A percentile compares a stretch with the other conserved stretches of the same genome.
Conservation (phyloP, 2,113 vertebrate species). For the Microcebus tavaratra region DNA sequence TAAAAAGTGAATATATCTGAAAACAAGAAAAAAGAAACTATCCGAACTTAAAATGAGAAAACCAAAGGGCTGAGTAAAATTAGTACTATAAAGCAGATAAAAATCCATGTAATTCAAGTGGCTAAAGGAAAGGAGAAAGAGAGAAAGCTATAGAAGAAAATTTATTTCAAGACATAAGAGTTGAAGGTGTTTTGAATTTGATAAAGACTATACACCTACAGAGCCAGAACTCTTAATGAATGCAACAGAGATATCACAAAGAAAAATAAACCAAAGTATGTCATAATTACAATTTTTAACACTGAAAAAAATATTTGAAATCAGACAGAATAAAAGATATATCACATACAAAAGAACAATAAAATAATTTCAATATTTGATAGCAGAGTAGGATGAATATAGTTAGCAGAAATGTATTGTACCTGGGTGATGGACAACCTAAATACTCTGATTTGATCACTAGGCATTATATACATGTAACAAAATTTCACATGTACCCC, state of each 20-base stretch:
- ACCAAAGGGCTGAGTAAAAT: not conserved
- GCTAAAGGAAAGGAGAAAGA: not conserved
- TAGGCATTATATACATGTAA: too few relatives aligned
- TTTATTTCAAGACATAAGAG: not conserved
- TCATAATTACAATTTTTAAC: not conserved
- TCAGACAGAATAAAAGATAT: not conserved
- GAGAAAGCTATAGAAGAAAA: not conserved
- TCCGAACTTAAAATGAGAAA: not conserved
- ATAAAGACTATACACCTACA: not conserved
- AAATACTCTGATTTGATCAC: too few relatives aligned
- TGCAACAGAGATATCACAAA: not conserved
- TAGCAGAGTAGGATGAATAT: too few relatives aligned
- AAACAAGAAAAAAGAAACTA: not conserved
- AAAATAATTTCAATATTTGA: too few relatives aligned
- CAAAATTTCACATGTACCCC: too few relatives aligned
- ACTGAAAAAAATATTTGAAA: not conserved
- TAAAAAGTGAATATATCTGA: not conserved
- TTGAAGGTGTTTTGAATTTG: not conserved
- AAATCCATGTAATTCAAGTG: not conserved
- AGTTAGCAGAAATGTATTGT: too few relatives aligned
- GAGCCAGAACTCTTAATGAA: not conserved
- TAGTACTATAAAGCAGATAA: not conserved
- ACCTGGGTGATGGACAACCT: too few relatives aligned
- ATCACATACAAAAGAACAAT: not conserved
- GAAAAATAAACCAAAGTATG: not conserved